Percentiles rank a stretch among this genome's conserved stretches.
Conservation (phyloP, 2,113 vertebrate species). For the Ctenodactylus gundi region DNA sequence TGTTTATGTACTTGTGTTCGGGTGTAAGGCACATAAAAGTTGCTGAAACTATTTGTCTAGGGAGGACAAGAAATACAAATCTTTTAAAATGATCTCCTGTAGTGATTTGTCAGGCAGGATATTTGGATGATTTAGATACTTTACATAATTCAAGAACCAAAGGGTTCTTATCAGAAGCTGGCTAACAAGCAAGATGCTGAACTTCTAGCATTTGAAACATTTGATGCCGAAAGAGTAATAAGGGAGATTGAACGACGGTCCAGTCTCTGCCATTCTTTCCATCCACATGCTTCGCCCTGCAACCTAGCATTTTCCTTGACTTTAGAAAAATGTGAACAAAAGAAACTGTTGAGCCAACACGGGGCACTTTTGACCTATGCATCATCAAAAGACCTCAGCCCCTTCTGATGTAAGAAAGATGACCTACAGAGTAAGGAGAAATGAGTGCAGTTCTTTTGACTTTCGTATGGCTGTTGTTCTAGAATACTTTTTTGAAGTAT, state of each 20-base stretch:
- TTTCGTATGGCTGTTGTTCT: background rate
- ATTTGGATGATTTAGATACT: constrained; percentile 25
- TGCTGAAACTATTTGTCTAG: background rate
- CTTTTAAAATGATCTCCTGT: background rate
- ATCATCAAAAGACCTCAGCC: background rate
- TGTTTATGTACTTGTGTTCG: background rate
- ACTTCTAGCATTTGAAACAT: constrained; percentile 34
- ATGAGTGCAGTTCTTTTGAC: background rate
- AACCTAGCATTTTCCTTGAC: too few species aligned
- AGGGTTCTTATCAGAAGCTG: constrained; percentile 13
- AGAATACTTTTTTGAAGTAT: background rate
- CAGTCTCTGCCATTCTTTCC: too few species aligned
- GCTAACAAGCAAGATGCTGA: constrained; percentile 18
- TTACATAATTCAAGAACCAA: constrained; percentile 50
- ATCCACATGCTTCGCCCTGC: background rate
- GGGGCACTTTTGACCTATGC: too few species aligned
- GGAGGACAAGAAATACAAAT: background rate
- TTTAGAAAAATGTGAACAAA: background rate
- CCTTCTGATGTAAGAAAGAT: background rate
- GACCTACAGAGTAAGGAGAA: background rate
- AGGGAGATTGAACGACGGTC: background rate
- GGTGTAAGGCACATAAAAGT: background rate
- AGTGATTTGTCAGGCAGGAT: constrained; percentile 26
- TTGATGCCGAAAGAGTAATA: constrained; percentile 47
- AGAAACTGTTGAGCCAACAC: background rate